phyloP scores from a whole-genome alignment of 2,888 invertebrate species.

The Orthonychiurus folsomi region DNA sequence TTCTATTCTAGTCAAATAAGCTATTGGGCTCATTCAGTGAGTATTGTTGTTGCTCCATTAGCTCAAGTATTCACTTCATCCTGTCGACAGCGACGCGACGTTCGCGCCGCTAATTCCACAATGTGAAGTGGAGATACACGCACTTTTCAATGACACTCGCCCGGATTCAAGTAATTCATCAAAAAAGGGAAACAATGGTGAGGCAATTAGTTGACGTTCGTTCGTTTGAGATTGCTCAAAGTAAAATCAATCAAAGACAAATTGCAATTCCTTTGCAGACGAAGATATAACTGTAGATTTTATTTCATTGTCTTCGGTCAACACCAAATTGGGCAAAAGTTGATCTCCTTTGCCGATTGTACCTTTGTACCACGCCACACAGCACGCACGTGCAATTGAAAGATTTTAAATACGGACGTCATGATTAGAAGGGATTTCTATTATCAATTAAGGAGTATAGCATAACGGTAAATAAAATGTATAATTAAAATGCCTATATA shows the following conservation, averaged over 20 bases:
- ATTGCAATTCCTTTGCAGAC: background rate
- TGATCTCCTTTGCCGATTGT: no score
- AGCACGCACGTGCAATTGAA: no score
- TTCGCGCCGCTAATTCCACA: no score
- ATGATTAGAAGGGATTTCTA: background rate
- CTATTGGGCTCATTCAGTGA: background rate
- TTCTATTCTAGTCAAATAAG: background rate
- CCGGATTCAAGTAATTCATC: background rate
- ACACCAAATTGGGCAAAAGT: background rate
- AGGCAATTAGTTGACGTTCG: background rate
- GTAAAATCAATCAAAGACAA: background rate
- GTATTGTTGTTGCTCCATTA: background rate
- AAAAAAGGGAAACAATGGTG: background rate
- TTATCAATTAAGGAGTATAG: no score
- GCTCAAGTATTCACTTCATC: background rate
- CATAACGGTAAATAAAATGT: no score
- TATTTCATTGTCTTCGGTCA: background rate
- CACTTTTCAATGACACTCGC: no score
- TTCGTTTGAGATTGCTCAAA: background rate
- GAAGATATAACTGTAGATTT: background rate
- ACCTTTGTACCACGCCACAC: no score
- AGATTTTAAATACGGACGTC: background rate
- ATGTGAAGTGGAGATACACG: no score
- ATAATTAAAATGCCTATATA: no score
- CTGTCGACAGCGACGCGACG: background rate